Base-by-base conservation (phyloP, 2,113 vertebrate species). In the Lipophrys pholis region DNA sequence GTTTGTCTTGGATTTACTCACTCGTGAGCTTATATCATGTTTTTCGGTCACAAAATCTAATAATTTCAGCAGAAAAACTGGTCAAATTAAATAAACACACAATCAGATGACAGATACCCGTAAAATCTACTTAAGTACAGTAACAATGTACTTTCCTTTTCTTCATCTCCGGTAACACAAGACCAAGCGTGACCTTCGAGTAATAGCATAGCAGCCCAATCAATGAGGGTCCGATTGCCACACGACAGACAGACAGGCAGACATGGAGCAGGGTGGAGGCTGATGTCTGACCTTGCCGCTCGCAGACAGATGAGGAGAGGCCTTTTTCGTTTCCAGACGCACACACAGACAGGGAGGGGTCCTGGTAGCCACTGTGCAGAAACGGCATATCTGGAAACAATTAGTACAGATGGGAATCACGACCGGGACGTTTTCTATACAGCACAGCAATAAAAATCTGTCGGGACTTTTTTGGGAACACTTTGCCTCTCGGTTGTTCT, bases 311-410 rank as follows among this genome's bases (percentile, higher is more conserved):
- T 58, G 81, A 77, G 52, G 67, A 81, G 78, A 86, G 83, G 73
- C 82, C 83, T 86, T 82, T 81, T 78, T 35, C n/a, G n/a, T 58
- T 79, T 84, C 76, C 79, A 88, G 87, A 89, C 83, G 12, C 61
- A 63, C 85, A 90, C 78, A 68, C 88, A 90, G 86, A 92, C 89
- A 75, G 90, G 89, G 89, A 89, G 89, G 88, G 88, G 87, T 88
- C 68, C 74, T 14, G 76, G 65, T 71, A 70, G 84, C 86, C 72
- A 79, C 86, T 82, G 55, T 79, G 81, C 80, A 84, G 63, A 85
- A 84, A 87, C 70, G 62, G 67, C 80, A 73, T 89, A 88, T 91
- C 90, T 92, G 90, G 88, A 92, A 92, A 81, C 86, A 84, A 92
- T 91, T 91, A 91, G 60, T 68, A 65, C 69, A 39, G 68, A 84